Percentiles rank a stretch among this genome's conserved stretches.
These are phyloP conservation scores for Bovichtus variegatus DNA, from an alignment of 2,797 vertebrate genomes.

Conservation along the genomic window DNA sequence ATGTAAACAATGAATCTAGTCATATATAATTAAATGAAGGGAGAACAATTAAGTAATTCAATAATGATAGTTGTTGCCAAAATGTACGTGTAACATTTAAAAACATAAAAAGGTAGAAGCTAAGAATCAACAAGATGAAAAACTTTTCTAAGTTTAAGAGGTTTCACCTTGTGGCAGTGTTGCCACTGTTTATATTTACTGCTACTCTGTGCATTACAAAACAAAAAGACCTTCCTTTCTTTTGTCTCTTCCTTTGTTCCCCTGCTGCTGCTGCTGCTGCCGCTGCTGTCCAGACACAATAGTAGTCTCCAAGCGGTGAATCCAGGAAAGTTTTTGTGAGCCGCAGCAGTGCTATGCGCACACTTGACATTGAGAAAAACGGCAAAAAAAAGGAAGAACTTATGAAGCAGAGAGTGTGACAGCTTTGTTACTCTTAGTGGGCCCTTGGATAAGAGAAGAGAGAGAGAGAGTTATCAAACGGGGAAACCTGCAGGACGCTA, in stretches of 20 bases:
- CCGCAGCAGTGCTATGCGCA: background rate
- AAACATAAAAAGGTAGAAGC: background rate
- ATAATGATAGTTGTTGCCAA: background rate
- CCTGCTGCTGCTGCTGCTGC: constrained; percentile 60
- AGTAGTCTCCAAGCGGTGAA: constrained; percentile 48
- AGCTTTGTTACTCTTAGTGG: background rate
- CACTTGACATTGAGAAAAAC: constrained; percentile 5
- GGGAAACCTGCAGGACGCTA: constrained; percentile 13
- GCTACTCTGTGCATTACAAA: constrained; percentile 36
- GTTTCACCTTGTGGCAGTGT: background rate
- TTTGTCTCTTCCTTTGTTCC: constrained; percentile 73
- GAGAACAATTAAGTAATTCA: background rate
- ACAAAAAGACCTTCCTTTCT: constrained; percentile 33
- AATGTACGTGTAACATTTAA: background rate
- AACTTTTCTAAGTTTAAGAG: background rate
- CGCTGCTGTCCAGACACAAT: constrained; percentile 77
- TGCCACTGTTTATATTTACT: constrained; percentile 42
- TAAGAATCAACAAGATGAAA: background rate
- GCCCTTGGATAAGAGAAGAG: background rate
- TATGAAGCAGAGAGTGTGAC: background rate
- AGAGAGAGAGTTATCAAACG: background rate
- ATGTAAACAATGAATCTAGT: background rate
- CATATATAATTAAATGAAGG: background rate
- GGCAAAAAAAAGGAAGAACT: background rate
- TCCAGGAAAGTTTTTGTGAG: constrained; percentile 58